Conservation (phyloP, 1,140 invertebrate genomes). For the Zaprionus africanus region DNA sequence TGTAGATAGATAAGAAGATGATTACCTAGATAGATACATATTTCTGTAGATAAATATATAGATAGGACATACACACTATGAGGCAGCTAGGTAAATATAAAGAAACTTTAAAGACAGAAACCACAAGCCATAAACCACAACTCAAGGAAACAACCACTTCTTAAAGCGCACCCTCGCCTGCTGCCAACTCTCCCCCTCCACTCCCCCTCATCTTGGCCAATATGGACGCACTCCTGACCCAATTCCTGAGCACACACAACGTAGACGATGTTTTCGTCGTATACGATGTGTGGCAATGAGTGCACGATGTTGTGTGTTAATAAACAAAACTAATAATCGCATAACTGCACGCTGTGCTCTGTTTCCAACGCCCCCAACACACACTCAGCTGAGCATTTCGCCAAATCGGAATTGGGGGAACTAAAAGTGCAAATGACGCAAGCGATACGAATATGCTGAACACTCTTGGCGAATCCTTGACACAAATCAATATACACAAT, state of each 20-base stretch:
- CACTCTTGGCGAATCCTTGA: conserved; percentile 52
- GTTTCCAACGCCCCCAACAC: conserved; percentile 1
- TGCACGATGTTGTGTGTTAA: conserved; percentile 31
- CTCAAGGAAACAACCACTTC: not conserved
- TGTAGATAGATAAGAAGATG: not conserved
- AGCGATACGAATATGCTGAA: conserved; percentile 39
- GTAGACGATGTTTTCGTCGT: not conserved
- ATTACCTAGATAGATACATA: not conserved
- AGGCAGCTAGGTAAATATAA: not conserved
- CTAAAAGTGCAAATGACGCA: conserved; percentile 76
- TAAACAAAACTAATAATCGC: conserved; percentile 71
- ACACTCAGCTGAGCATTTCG: conserved; percentile 24
- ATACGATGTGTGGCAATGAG: not conserved
- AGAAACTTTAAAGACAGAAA: no score
- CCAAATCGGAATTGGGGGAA: conserved; percentile 57
- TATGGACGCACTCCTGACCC: not conserved
- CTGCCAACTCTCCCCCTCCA: no score
- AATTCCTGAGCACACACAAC: not conserved
- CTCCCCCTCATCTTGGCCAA: not conserved
- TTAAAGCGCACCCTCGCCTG: not conserved
- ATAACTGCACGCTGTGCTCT: conserved; percentile 23
- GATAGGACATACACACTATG: not conserved
- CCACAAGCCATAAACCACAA: not conserved
- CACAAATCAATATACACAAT: conserved; percentile 60
- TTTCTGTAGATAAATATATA: not conserved